These are phyloP conservation scores for Hipparchia semele DNA, from an alignment of 2,888 invertebrate species.

Conservation along the genomic window DNA sequence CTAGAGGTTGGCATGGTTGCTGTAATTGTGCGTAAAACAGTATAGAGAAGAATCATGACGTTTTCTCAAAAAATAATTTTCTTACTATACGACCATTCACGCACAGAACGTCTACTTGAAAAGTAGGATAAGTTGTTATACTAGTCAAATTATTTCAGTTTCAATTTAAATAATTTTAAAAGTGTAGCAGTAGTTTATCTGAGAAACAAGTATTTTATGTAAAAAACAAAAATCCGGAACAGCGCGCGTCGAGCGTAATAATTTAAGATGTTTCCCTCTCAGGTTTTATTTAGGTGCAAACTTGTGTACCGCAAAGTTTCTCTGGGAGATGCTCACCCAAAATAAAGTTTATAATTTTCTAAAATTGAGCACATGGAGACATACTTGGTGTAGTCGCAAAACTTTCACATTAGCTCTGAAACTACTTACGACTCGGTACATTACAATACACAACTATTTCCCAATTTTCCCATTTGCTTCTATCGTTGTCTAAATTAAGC, in stretches of 20 bases:
- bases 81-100: too few relatives aligned
- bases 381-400: constrained; percentile 11
- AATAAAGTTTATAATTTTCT: constrained; percentile 35
- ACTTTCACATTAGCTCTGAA: constrained; percentile 15
- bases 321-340: constrained; percentile 18
- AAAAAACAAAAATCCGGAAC: constrained; percentile 4
- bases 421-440: neutral
- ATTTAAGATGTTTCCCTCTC: constrained; percentile 17
- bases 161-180: constrained; percentile 1
- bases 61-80: too few relatives aligned
- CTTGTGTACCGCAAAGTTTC: constrained; percentile 24
- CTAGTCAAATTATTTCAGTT: neutral
- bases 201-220: neutral
- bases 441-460: neutral
- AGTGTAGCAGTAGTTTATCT: neutral
- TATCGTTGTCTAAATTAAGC: too few relatives aligned
- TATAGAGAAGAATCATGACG: too few relatives aligned
- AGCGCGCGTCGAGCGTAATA: constrained; percentile 2
- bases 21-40: too few relatives aligned
- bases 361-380: constrained; percentile 24
- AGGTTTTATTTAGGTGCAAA: constrained; percentile 24
- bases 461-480: too few relatives aligned
- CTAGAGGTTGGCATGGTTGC: too few relatives aligned
- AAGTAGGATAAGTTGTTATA: neutral
- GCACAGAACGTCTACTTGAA: too few relatives aligned